Evolutionary conservation across 2,113 vertebrate genomes (phyloP).

Genomic region (Bos taurus): ARS-UCD2.0 NC_037338.1:61830501-61831000

Average conservation of each 20-base stretch:
- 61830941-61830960: neutral
- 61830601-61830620: neutral
- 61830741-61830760: neutral
- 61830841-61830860: neutral
- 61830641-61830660: neutral
- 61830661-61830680: neutral
- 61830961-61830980: neutral
- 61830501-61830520: neutral
- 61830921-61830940: neutral
- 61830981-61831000: neutral
- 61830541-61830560: neutral
- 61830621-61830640: neutral
- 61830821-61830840: neutral
- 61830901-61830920: neutral
- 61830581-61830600: neutral
- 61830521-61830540: neutral
- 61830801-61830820: neutral
- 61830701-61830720: neutral
- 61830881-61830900: neutral
- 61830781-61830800: neutral
- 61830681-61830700: neutral
- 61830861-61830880: neutral
- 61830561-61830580: neutral
- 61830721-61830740: neutral
- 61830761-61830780: neutral